Conservation (phyloP, 2,113 vertebrate genomes). For the Sardina pilchardus region DNA sequence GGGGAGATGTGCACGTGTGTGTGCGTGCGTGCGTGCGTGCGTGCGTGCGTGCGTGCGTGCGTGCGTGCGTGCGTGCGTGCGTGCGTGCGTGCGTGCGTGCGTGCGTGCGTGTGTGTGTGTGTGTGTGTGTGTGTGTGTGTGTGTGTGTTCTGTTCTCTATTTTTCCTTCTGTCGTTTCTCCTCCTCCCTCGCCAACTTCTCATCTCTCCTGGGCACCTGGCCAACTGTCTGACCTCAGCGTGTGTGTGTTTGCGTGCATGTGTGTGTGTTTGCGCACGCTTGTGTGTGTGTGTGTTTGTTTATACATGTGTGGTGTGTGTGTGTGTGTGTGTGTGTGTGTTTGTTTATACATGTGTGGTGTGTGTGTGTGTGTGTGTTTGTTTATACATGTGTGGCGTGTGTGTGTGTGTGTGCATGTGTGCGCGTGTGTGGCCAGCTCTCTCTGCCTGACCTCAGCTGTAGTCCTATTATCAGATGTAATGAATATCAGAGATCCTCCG, state of each 20-base stretch:
- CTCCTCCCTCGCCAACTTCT: too few relatives aligned
- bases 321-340: background rate
- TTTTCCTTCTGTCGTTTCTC: too few relatives aligned
- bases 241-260: background rate
- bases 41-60: background rate
- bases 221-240: background rate
- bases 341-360: background rate
- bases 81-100: too few relatives aligned
- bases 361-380: background rate
- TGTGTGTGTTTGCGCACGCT: background rate
- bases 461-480: background rate
- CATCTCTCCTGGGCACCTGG: too few relatives aligned
- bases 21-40: background rate
- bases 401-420: background rate
- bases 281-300: background rate
- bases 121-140: background rate
- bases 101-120: too few relatives aligned
- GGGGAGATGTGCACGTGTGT: background rate
- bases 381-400: background rate
- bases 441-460: slow-evolving; percentile 19
- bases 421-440: background rate
- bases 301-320: background rate
- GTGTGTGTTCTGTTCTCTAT: too few relatives aligned
- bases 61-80: background rate
- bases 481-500: too few relatives aligned